A percentile compares a stretch with the other conserved stretches of the same genome.
Conservation (phyloP, 2,888 invertebrate species). For the Sphinx pinastri region DNA sequence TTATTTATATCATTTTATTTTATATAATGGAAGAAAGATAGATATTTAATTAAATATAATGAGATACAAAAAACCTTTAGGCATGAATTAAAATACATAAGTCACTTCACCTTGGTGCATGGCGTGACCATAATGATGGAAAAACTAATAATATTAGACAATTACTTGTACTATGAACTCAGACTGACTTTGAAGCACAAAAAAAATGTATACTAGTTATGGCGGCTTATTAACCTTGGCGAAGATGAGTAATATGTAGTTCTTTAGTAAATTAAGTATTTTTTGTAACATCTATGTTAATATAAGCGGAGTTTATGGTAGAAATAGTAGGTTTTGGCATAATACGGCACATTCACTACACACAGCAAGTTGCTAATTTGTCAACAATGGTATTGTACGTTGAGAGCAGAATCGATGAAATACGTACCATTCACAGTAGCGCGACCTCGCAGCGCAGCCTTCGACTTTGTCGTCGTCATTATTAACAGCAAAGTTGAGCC, state of each 20-base stretch:
- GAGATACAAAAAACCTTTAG: neutral
- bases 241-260: neutral
- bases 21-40: neutral
- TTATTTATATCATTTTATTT: too few species aligned
- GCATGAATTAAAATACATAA: constrained; percentile 11
- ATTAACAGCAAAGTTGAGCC: constrained; percentile 23
- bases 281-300: neutral
- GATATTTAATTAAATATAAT: neutral
- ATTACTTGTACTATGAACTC: neutral
- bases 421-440: constrained; percentile 57
- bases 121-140: constrained; percentile 15
- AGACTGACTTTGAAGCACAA: neutral
- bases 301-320: too few species aligned
- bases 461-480: constrained; percentile 44
- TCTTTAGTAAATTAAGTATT: neutral
- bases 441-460: constrained; percentile 72
- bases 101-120: constrained; percentile 18
- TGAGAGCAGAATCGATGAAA: constrained; percentile 44
- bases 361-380: neutral
- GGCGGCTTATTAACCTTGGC: neutral
- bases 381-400: constrained; percentile 20
- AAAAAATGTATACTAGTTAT: neutral
- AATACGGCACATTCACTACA: neutral
- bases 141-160: neutral
- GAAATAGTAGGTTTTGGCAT: neutral